Conservation (phyloP, 2,113 vertebrate species). For the Tachycineta bicolor region DNA sequence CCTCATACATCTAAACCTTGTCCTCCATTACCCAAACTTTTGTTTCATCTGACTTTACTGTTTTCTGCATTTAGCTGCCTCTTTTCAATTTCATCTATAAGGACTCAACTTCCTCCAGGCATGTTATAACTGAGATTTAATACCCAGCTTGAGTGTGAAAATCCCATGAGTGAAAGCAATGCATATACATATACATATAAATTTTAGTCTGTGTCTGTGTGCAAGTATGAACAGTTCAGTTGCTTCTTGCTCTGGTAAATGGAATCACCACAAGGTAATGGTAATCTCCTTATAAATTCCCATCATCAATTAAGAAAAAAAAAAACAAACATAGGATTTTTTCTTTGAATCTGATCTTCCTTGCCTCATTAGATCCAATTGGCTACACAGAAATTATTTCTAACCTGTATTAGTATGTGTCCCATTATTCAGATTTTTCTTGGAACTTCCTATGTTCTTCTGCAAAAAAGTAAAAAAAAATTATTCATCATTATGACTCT, state of each 20-base stretch:
- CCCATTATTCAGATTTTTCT: background rate
- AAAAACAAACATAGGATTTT: fast-evolving
- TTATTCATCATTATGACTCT: background rate
- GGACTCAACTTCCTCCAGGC: background rate
- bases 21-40: background rate
- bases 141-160: background rate
- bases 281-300: background rate
- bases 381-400: background rate
- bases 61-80: background rate
- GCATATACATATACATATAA: background rate
- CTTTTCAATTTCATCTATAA: background rate
- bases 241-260: background rate
- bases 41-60: background rate
- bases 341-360: background rate
- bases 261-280: background rate
- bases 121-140: background rate
- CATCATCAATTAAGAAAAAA: background rate
- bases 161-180: background rate
- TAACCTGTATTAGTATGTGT: background rate
- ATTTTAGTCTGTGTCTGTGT: background rate
- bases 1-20: background rate
- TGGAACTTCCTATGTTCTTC: background rate
- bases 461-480: background rate
- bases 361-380: background rate
- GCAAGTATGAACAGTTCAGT: background rate